These are phyloP conservation scores for Netelia virgata DNA, from an alignment of 2,888 invertebrate genomes.

Conservation along the genomic window DNA sequence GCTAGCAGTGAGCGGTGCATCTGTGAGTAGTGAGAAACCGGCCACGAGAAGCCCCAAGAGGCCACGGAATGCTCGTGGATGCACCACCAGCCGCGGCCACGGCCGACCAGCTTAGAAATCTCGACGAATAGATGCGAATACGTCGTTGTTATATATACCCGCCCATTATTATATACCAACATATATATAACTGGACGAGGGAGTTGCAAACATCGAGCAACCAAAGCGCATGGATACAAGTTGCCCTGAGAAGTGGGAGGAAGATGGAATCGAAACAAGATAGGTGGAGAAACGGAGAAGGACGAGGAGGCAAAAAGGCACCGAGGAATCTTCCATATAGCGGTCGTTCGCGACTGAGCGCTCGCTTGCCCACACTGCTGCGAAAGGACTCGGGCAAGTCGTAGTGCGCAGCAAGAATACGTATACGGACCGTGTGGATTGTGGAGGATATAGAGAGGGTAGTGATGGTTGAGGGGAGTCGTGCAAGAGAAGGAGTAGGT, in stretches of 20 bases:
- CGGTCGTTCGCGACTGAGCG: slow-evolving; percentile 40
- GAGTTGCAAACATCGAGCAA: slow-evolving; percentile 63
- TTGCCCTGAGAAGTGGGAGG: slow-evolving; percentile 53
- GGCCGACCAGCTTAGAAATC: slow-evolving; percentile 79
- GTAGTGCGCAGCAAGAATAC: slow-evolving; percentile 47
- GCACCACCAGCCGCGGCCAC: slow-evolving; percentile 74
- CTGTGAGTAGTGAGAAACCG: slow-evolving; percentile 74
- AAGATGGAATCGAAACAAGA: slow-evolving; percentile 43
- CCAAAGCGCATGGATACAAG: slow-evolving; percentile 29
- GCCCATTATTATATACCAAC: slow-evolving; percentile 13
- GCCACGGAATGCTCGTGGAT: slow-evolving; percentile 66
- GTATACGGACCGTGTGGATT: slow-evolving; percentile 52
- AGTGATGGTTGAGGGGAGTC: slow-evolving; percentile 64
- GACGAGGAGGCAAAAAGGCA: slow-evolving; percentile 38
- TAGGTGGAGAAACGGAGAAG: slow-evolving; percentile 53
- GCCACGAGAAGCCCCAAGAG: slow-evolving; percentile 75
- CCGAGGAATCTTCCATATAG: slow-evolving; percentile 24
- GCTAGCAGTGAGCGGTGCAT: slow-evolving; percentile 75
- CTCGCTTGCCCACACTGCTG: slow-evolving; percentile 40
- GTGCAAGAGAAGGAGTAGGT: slow-evolving; percentile 60
- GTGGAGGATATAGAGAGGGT: slow-evolving; percentile 67
- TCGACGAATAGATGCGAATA: slow-evolving; percentile 78
- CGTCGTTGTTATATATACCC: slow-evolving; percentile 66
- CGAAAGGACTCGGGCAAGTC: slow-evolving; percentile 51
- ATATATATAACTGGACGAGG: slow-evolving; percentile 30